Evolutionary conservation across 2,797 vertebrate genomes (phyloP), one percentile per base, ranked within the genome.

Genomic region (Telmatherina bonti): DNA sequence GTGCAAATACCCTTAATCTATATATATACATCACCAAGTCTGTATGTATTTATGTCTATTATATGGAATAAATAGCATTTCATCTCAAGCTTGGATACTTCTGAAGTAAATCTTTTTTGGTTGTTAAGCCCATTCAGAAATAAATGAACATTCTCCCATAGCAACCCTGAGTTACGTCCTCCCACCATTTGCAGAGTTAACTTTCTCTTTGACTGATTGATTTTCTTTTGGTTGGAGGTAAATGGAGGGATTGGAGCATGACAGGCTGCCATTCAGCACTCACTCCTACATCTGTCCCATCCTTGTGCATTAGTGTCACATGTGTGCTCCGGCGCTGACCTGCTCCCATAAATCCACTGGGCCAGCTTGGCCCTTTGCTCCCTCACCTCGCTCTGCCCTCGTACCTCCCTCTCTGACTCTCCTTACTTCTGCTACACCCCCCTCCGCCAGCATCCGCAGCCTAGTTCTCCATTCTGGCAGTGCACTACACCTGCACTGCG

Each of bases 261-360:
- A 89, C 84, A 82, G 79, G 82, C 80, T 85, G 85, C 86, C 85
- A 83, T 84, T 90, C 85, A 79, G 78, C 70, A 35, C 71, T 89
- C 75, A 33, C 76, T 84, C 64, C 65, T 79, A 86, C 89, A 89
- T 91, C 90, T 89, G 92, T 90, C 88, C 85, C 38, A 83, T 93
- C 91, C 84, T 90, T 88, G 83, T 85, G 84, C 85, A 88, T 93
- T 90, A 90, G 70, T 78, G 82, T 94, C 90, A 92, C 90, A 84
- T 31, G 62, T 72, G 82, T 62, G 79, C 84, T 68, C 70, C 26
- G 49, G 58, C 72, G 36, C 78, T 91, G 87, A 91, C 93, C 91
- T 73, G 73, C 81, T 81, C 83, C 82, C 87, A 88, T 88, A 84
- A 88, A 93, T 91, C 91, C 91, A 71, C 62, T 4, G 0, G 33